Conservation (phyloP, 1,140 invertebrate species). For the Rhopalosiphum maidis region DNA sequence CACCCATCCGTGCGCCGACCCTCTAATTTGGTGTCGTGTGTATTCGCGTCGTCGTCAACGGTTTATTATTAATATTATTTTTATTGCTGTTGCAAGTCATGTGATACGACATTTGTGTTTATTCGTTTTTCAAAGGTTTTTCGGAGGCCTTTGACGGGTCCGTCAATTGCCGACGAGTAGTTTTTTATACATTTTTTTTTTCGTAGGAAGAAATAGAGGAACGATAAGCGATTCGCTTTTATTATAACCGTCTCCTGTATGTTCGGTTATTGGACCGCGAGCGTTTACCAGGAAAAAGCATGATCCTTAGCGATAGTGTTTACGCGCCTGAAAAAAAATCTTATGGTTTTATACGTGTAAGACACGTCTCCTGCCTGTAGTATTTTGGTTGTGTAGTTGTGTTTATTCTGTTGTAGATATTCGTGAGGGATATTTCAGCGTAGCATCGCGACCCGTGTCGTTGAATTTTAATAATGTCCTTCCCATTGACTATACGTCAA, state of each 20-base stretch:
- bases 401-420: too few relatives aligned
- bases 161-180: neutral
- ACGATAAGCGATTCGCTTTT: neutral
- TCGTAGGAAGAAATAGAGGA: neutral
- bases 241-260: neutral
- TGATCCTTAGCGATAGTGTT: neutral
- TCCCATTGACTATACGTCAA: neutral
- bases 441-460: neutral
- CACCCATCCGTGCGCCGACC: neutral
- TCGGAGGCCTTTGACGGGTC: neutral
- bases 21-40: too few relatives aligned
- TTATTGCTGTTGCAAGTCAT: neutral
- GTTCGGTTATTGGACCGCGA: neutral
- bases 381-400: neutral
- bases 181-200: neutral
- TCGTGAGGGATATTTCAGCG: neutral
- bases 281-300: neutral
- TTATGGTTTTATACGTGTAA: neutral
- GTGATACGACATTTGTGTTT: neutral
- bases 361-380: neutral
- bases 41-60: neutral
- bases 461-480: neutral
- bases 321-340: neutral
- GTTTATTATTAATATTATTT: neutral
- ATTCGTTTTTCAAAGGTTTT: neutral